A percentile compares a stretch with the other conserved stretches of the same genome.
phyloP scores from a whole-genome alignment of 2,113 vertebrate species.

The Paratilapia polleni region DNA sequence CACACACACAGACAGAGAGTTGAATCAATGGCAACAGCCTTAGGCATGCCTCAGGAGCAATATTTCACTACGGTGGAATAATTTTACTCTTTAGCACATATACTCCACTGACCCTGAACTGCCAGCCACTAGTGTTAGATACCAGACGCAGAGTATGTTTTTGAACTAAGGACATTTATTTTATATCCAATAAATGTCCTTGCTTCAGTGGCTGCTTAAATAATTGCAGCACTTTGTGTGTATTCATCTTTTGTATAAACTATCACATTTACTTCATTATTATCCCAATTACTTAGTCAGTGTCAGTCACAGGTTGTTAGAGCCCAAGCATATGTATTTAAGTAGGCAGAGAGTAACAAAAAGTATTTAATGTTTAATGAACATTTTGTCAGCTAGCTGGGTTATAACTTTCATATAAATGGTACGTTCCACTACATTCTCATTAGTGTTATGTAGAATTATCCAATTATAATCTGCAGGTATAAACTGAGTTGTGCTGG shows the following conservation, averaged over 20 bases:
- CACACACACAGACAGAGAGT: conserved; percentile 33
- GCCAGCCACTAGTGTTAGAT: conserved; percentile 5
- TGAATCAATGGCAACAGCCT: conserved; percentile 57
- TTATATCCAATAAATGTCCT: background rate
- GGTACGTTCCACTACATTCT: background rate
- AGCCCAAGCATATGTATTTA: background rate
- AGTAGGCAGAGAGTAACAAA: background rate
- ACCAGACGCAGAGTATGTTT: conserved; percentile 35
- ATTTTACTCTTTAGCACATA: conserved; percentile 35
- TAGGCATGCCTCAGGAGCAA: conserved; percentile 50
- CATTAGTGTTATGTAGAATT: conserved; percentile 8
- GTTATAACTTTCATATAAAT: background rate
- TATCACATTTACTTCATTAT: background rate
- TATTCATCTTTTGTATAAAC: background rate
- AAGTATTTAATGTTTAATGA: background rate
- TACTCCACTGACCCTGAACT: conserved; percentile 39
- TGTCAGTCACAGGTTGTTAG: background rate
- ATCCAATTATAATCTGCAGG: background rate
- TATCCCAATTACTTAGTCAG: background rate
- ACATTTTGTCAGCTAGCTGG: background rate
- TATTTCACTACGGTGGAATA: conserved; percentile 37
- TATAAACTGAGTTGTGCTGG: background rate
- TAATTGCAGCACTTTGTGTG: background rate
- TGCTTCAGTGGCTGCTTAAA: background rate
- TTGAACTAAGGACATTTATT: conserved; percentile 25